These are phyloP conservation scores for Gymnosoma rotundatum DNA, from an alignment of 2,888 invertebrate species.

Conservation along the genomic window DNA sequence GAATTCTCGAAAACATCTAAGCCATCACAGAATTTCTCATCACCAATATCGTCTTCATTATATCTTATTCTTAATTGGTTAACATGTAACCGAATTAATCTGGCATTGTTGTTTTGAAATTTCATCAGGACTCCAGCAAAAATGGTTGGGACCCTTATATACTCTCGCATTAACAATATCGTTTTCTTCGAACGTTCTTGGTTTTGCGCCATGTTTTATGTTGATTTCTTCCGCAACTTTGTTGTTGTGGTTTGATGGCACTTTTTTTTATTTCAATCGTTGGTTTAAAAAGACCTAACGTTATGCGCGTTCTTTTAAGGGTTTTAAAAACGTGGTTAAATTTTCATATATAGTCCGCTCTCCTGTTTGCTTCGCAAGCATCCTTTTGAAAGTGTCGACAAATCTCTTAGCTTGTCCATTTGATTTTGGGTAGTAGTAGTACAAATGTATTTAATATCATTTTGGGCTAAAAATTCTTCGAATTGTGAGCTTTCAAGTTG, in stretches of 20 bases:
- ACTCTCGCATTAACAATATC: slow-evolving; percentile 53
- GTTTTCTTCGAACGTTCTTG: slow-evolving; percentile 44
- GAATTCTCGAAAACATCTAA: slow-evolving; percentile 30
- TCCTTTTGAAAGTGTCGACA: slow-evolving; percentile 70
- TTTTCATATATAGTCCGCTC: slow-evolving; percentile 65
- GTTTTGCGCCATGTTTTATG: slow-evolving; percentile 46
- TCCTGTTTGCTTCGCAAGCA: slow-evolving; percentile 60
- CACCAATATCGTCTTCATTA: slow-evolving; percentile 1
- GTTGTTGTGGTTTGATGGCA: neutral
- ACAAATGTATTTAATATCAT: slow-evolving; percentile 51
- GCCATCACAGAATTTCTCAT: slow-evolving; percentile 27
- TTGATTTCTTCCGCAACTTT: slow-evolving; percentile 40
- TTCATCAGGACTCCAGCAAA: slow-evolving; percentile 49
- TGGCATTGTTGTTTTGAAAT: too few species aligned
- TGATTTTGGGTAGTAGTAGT: slow-evolving; percentile 72
- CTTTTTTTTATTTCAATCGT: too few species aligned
- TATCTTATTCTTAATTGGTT: slow-evolving; percentile 60
- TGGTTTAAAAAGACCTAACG: slow-evolving; percentile 63
- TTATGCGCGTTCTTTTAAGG: slow-evolving; percentile 58
- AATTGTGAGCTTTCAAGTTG: slow-evolving; percentile 55
- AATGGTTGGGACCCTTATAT: slow-evolving; percentile 51
- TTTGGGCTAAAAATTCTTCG: slow-evolving; percentile 27
- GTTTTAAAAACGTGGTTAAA: slow-evolving; percentile 68
- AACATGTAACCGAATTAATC: slow-evolving; percentile 51
- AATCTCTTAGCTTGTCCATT: too few species aligned